Evolutionary conservation across 2,888 invertebrate species (phyloP).

Genomic region (Watsonalla cultraria): DNA sequence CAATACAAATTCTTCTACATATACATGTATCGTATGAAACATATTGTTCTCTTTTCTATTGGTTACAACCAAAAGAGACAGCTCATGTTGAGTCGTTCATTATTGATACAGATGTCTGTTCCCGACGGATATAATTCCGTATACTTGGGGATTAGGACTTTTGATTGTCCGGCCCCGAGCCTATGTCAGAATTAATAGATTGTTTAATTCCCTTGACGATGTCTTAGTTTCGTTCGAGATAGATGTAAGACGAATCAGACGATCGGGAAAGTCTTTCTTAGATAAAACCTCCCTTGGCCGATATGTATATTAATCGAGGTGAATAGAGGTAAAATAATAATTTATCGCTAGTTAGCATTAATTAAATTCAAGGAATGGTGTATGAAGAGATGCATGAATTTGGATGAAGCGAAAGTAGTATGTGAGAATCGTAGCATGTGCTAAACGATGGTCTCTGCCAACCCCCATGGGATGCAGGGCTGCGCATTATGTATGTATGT

Average conservation of each 20-base stretch:
- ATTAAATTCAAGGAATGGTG: too few relatives aligned
- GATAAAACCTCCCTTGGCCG: background rate
- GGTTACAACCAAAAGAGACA: background rate
- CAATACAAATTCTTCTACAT: too few relatives aligned
- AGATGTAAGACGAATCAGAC: background rate
- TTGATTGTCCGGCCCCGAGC: background rate
- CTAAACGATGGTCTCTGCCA: too few relatives aligned
- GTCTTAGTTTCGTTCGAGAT: slow-evolving; percentile 1
- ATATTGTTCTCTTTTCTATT: background rate
- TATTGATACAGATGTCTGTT: background rate
- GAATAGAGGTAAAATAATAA: too few relatives aligned
- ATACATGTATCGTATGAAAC: background rate
- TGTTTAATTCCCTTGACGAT: slow-evolving; percentile 6
- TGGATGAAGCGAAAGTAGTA: too few relatives aligned
- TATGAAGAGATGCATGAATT: too few relatives aligned
- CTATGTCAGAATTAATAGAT: background rate
- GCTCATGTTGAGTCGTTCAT: background rate
- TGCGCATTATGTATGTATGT: too few relatives aligned
- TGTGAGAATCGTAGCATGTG: too few relatives aligned
- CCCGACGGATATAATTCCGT: background rate
- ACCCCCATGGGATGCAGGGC: too few relatives aligned
- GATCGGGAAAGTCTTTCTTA: background rate
- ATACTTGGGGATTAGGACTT: background rate
- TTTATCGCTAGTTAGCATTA: too few relatives aligned
- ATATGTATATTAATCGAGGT: background rate